These are phyloP conservation scores for Corythornis cristatus DNA, from an alignment of 2,113 vertebrate genomes.

Conservation along the genomic window DNA sequence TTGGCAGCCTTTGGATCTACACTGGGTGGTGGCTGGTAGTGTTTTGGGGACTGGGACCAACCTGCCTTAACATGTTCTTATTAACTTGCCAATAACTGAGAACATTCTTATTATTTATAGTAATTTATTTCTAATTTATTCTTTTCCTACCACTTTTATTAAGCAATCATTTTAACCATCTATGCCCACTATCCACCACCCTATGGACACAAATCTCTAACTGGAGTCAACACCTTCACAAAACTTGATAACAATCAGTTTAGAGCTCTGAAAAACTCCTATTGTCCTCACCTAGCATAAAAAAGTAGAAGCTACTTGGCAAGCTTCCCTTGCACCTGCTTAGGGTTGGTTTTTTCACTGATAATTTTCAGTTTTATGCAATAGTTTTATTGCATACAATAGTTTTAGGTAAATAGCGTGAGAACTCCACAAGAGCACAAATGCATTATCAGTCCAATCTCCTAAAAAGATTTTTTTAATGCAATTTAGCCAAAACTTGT, in stretches of 20 bases:
- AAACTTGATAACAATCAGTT: neutral
- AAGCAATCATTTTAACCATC: neutral
- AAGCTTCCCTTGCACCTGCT: slow-evolving; percentile 41
- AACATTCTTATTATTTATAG: neutral
- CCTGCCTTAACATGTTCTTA: neutral
- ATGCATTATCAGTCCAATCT: neutral
- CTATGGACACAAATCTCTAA: neutral
- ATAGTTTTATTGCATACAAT: too few species aligned
- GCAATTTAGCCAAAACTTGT: too few species aligned
- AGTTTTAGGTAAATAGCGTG: neutral
- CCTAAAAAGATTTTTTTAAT: too few species aligned
- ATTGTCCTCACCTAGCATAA: neutral
- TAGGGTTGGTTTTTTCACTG: neutral
- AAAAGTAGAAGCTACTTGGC: slow-evolving; percentile 47
- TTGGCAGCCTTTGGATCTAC: neutral
- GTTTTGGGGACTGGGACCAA: neutral
- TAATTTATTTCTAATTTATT: neutral
- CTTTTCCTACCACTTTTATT: neutral
- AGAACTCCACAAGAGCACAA: neutral
- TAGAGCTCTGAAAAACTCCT: neutral
- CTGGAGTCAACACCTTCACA: neutral
- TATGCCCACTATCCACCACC: neutral
- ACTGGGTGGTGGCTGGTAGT: neutral
- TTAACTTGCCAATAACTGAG: neutral
- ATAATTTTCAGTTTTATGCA: neutral